Percentiles rank a stretch among this genome's conserved stretches.
Evolutionary conservation across 2,797 vertebrate genomes (phyloP).

Genomic region (Microtus obscurus): DNA sequence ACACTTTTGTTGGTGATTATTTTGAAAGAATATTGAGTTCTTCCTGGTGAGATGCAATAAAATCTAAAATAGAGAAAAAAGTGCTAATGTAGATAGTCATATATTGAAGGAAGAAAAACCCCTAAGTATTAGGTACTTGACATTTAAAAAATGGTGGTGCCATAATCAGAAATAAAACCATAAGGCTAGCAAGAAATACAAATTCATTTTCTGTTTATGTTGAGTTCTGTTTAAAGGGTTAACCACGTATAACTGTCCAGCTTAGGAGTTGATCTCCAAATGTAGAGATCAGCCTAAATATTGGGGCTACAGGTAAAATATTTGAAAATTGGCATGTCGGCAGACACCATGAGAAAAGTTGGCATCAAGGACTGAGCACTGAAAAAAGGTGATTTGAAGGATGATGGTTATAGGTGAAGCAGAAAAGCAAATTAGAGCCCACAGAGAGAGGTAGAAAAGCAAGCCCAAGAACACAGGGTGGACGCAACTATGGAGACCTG

Average conservation of each 20-base stretch:
- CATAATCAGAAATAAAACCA: conserved; percentile 40
- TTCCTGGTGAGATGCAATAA: background rate
- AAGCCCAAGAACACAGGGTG: background rate
- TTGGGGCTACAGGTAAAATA: background rate
- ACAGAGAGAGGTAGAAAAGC: background rate
- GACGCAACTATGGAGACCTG: background rate
- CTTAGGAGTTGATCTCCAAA: background rate
- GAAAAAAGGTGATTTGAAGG: background rate
- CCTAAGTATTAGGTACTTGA: background rate
- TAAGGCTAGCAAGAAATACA: conserved; percentile 18
- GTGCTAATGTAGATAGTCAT: conserved; percentile 6
- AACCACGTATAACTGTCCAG: conserved; percentile 15
- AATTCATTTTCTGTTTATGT: background rate
- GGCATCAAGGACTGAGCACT: background rate
- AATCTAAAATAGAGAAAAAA: conserved; percentile 47
- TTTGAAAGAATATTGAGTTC: conserved; percentile 45
- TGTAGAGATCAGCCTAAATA: background rate
- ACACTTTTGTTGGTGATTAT: background rate
- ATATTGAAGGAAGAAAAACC: background rate
- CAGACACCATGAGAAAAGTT: background rate
- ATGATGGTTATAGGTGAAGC: conserved; percentile 8
- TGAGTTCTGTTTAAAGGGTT: conserved; percentile 32
- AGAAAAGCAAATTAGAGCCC: conserved; percentile 30
- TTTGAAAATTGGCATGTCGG: background rate
- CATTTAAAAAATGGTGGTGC: conserved; percentile 22